Percentiles rank a stretch among this genome's conserved stretches.
Conservation (phyloP, 2,888 invertebrate genomes). For the Campoplex capitator region DNA sequence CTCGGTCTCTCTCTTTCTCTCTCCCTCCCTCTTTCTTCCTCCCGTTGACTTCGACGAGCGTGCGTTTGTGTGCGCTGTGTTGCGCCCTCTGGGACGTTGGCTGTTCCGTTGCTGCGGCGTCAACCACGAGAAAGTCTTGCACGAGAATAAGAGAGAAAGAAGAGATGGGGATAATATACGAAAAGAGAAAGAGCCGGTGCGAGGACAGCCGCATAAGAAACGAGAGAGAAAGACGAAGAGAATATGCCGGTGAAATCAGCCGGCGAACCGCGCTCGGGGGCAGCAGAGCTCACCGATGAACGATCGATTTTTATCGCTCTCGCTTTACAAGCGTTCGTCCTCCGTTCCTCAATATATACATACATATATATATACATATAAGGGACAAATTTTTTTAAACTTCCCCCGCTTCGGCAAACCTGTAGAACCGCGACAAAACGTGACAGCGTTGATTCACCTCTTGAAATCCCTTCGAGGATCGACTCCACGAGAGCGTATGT, state of each 20-base stretch:
- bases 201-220: constrained; percentile 14
- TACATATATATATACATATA: background rate
- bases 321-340: constrained; percentile 62
- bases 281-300: constrained; percentile 63
- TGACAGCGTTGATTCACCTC: constrained; percentile 28
- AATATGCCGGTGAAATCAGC: constrained; percentile 61
- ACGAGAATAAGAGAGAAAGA: constrained; percentile 63
- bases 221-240: constrained; percentile 10
- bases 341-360: constrained; percentile 52
- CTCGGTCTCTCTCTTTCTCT: constrained; percentile 43
- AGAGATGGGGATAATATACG: constrained; percentile 66
- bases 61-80: background rate
- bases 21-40: background rate
- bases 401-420: constrained; percentile 10
- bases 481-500: background rate
- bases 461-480: constrained; percentile 11
- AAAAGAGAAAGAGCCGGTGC: constrained; percentile 2
- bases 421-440: constrained; percentile 10
- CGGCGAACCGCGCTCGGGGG: constrained; percentile 52
- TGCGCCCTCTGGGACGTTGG: constrained; percentile 38
- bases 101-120: constrained; percentile 50
- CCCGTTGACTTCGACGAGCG: background rate
- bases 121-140: constrained; percentile 57
- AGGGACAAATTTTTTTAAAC: constrained; percentile 8
- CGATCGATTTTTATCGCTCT: constrained; percentile 69